A percentile compares a stretch with the other conserved stretches of the same genome.
Evolutionary conservation across 2,888 invertebrate species (phyloP).

Genomic region (Cacoxenus indagator): DNA sequence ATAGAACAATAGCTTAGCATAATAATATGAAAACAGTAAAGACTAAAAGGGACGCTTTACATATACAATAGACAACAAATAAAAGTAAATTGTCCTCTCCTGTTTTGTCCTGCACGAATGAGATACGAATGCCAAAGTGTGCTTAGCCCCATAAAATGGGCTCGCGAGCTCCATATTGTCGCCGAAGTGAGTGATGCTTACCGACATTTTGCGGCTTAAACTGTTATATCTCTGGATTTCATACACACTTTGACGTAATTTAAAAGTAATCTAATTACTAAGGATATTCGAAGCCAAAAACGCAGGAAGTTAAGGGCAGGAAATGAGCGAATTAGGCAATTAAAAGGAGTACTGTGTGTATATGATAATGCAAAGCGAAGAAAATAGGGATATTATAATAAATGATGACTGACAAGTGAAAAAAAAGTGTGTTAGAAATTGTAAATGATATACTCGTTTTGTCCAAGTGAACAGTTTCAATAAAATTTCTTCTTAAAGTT

Average conservation of each 20-base stretch:
- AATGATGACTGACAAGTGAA: no score
- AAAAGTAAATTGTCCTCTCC: background rate
- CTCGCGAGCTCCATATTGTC: background rate
- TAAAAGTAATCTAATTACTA: background rate
- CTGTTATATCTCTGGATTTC: background rate
- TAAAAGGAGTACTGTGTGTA: background rate
- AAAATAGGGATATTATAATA: no score
- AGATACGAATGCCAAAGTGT: background rate
- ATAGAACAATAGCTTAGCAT: slow-evolving; percentile 32
- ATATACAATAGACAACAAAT: background rate
- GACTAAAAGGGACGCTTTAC: slow-evolving; percentile 29
- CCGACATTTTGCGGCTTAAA: slow-evolving; percentile 47
- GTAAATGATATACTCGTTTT: no score
- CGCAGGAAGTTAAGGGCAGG: slow-evolving; percentile 50
- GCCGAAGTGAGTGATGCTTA: slow-evolving; percentile 46
- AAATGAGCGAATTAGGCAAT: background rate
- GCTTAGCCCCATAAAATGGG: background rate
- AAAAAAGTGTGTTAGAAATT: no score
- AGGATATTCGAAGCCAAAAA: slow-evolving; percentile 40
- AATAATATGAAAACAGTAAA: slow-evolving; percentile 40
- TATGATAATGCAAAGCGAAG: no score
- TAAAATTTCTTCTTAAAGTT: no score
- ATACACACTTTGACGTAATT: background rate
- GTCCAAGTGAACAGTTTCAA: no score
- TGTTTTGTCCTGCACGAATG: background rate